Evolutionary conservation across 2,888 invertebrate species (phyloP), one percentile per base, ranked within the genome.

Genomic region (Gisinianus flammeolus): DNA sequence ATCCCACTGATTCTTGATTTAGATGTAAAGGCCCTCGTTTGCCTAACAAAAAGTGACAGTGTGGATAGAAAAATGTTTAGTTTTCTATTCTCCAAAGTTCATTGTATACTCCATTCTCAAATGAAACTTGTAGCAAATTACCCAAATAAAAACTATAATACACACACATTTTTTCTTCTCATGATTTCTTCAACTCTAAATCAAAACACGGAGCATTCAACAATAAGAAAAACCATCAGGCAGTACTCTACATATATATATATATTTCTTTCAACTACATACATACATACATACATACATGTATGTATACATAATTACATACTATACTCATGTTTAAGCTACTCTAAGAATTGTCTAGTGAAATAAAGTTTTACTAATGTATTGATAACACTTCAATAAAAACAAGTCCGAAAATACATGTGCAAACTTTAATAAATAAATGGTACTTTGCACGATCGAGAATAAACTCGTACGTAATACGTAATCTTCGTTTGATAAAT

Each of bases 21-120:
- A 28, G 33, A 58, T 56, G 22, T 35, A 26, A 33, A 68, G 33
- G 33, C 10, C 44, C 68, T 68, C 44, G 33, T 44, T 22, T 68
- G 68, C 24, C 35, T 68, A 68, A 68, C 68, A 68, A 68, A 68
- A 68, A 68, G 68, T 44, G 68, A 68, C 68, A 44, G 68, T 22
- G 33, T 44, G 24, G 31, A 33, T n/a, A n/a, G 44, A 22, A 68
- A 68, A 68, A 68, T 68, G 68, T 68, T 68, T 68, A 44, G 68
- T 68, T 68, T 68, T 68, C 26, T 31, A 68, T 33, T 33, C 19
- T 67, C 19, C 64, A 64, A 22, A 16, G 3, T n/a, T 58, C 56
- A 22, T 62, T 62, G 62, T 62, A 62, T 3, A 24, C 28, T 24
- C 1, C 8, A 24, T 26, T 26, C 12, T 26, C 12, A 12, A 5